Conservation (phyloP, 1,140 invertebrate species). For the Meloidogyne hapla region DNA sequence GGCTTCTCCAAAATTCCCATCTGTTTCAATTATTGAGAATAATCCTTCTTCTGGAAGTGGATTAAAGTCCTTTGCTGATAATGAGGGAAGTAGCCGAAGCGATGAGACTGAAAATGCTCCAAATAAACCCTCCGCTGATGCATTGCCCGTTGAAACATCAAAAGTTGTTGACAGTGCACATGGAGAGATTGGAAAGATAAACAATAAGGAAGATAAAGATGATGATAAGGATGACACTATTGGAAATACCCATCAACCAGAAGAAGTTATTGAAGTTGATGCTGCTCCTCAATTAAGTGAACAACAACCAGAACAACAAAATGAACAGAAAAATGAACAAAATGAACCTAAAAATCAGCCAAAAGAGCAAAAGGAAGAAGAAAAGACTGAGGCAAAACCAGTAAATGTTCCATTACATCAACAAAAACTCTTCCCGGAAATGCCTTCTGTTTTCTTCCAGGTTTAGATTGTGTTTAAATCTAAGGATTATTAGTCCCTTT, state of each 20-base stretch:
- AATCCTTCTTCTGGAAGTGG: not conserved
- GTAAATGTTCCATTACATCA: slow-evolving; percentile 15
- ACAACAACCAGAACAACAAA: not conserved
- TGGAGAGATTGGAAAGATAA: not conserved
- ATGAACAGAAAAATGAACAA: slow-evolving; percentile 13
- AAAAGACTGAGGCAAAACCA: not conserved
- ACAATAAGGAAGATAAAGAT: not conserved
- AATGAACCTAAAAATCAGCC: slow-evolving; percentile 2
- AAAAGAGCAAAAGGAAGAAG: slow-evolving; percentile 2
- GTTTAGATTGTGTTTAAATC: not conserved
- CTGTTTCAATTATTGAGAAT: slow-evolving; percentile 18
- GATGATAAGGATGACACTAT: slow-evolving; percentile 15
- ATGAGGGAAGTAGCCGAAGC: not conserved
- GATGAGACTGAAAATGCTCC: not conserved
- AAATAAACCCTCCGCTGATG: not conserved
- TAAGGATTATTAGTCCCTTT: no score
- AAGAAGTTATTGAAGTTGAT: slow-evolving; percentile 26
- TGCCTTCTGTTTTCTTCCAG: slow-evolving; percentile 29
- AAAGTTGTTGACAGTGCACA: slow-evolving; percentile 10
- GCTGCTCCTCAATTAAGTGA: slow-evolving; percentile 21
- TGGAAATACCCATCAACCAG: slow-evolving; percentile 3
- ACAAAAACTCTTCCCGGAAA: slow-evolving; percentile 27
- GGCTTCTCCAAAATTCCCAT: slow-evolving; percentile 13
- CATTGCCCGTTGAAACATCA: not conserved
- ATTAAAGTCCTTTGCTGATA: not conserved